phyloP scores from a whole-genome alignment of 1,140 invertebrate genomes.

The Neuroterus valhalla region DNA sequence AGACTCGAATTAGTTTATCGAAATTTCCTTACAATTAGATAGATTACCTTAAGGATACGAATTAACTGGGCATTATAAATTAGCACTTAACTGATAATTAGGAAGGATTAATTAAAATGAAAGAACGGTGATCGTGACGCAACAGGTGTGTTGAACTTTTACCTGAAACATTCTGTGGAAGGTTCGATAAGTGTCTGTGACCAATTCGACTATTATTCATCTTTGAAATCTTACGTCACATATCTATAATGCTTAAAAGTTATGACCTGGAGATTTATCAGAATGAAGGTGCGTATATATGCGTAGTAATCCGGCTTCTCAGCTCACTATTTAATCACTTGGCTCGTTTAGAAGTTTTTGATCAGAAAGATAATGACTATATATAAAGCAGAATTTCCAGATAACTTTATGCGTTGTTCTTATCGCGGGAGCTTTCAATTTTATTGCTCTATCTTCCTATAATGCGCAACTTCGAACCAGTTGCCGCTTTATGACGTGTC shows the following conservation, averaged over 20 bases:
- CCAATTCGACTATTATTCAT: slow-evolving; percentile 5
- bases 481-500: slow-evolving; percentile 72
- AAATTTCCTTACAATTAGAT: too few species aligned
- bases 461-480: slow-evolving; percentile 66
- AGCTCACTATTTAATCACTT: slow-evolving; percentile 15
- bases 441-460: slow-evolving; percentile 66
- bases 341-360: slow-evolving; percentile 27
- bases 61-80: too few species aligned
- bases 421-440: slow-evolving; percentile 69
- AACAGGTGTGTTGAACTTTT: too few species aligned
- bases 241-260: slow-evolving; percentile 1
- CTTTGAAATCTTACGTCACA: slow-evolving; percentile 13
- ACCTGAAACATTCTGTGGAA: too few species aligned
- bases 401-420: slow-evolving; percentile 46
- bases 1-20: too few species aligned
- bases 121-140: too few species aligned
- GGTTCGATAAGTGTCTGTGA: too few species aligned
- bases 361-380: slow-evolving; percentile 30
- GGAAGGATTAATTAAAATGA: too few species aligned
- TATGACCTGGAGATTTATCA: slow-evolving; percentile 7
- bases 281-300: not conserved
- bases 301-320: slow-evolving; percentile 1
- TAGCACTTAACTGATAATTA: too few species aligned
- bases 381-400: slow-evolving; percentile 31
- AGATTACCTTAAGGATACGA: too few species aligned